Conservation (phyloP, 2,888 invertebrate genomes). For the Sesia bembeciformis region DNA sequence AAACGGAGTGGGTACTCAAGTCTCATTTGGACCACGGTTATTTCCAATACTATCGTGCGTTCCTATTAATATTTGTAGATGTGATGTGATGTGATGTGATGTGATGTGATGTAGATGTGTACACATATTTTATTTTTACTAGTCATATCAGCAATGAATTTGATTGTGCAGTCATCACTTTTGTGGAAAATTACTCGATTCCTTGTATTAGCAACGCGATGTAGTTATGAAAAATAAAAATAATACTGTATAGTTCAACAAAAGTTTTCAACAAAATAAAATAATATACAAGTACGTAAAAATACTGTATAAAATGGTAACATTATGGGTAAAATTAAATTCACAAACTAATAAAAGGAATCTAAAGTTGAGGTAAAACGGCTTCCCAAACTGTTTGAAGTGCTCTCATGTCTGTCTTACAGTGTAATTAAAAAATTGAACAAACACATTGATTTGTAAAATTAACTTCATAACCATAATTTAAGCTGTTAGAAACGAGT, state of each 20-base stretch:
- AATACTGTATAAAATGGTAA: conserved; percentile 36
- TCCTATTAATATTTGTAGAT: too few species aligned
- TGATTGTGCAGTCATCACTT: neutral
- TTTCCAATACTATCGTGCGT: too few species aligned
- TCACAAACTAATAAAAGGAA: conserved; percentile 34
- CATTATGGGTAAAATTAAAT: conserved; percentile 38
- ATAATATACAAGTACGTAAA: conserved; percentile 19
- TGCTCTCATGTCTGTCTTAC: neutral
- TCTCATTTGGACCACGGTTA: too few species aligned
- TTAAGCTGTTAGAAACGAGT: too few species aligned
- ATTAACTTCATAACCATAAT: too few species aligned
- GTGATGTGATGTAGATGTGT: too few species aligned
- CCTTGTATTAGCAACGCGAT: conserved; percentile 27
- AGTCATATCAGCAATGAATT: neutral
- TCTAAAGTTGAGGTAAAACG: conserved; percentile 13
- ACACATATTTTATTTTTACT: too few species aligned
- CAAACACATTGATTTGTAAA: too few species aligned
- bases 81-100: too few species aligned
- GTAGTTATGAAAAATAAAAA: conserved; percentile 24
- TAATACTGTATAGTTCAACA: conserved; percentile 33
- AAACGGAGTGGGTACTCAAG: too few species aligned
- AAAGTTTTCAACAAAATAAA: conserved; percentile 18
- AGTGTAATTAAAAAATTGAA: too few species aligned
- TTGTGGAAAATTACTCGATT: conserved; percentile 7
- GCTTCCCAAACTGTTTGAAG: neutral